Evolutionary conservation across 1,140 invertebrate species (phyloP).

Genomic region (Drosophila willistoni): DNA sequence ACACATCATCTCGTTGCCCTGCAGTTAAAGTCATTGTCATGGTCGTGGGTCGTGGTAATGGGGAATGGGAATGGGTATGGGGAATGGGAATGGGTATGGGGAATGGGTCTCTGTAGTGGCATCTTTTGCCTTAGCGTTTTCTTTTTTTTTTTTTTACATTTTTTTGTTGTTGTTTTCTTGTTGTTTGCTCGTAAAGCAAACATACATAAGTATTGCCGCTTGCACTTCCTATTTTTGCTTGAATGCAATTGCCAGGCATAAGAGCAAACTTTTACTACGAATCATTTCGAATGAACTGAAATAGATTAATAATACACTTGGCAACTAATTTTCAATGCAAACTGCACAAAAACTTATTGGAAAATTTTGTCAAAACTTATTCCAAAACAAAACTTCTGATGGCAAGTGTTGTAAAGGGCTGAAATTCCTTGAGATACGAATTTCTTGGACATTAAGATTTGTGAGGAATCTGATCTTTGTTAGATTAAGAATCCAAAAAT

Average conservation of each 20-base stretch:
- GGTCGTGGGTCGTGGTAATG: conserved; percentile 64
- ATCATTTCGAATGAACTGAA: neutral
- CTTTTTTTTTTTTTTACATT: neutral
- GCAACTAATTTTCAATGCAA: neutral
- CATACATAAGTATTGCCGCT: neutral
- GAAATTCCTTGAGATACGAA: too few species aligned
- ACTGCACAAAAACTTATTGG: too few species aligned
- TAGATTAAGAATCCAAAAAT: too few species aligned
- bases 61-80: conserved; percentile 36
- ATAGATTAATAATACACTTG: conserved; percentile 4
- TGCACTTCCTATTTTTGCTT: conserved; percentile 15
- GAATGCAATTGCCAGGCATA: conserved; percentile 1
- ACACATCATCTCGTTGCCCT: conserved; percentile 15
- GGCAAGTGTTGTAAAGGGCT: too few species aligned
- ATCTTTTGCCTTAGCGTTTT: neutral
- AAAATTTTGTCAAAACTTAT: too few species aligned
- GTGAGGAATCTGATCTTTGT: too few species aligned
- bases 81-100: conserved; percentile 29
- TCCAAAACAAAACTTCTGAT: too few species aligned
- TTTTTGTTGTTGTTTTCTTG: too few species aligned
- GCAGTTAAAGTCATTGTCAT: conserved; percentile 70
- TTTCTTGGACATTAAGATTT: too few species aligned
- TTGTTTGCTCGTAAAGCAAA: conserved; percentile 15
- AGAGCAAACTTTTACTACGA: conserved; percentile 1
- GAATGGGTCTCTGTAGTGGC: neutral